Evolutionary conservation across 2,888 invertebrate species (phyloP).

Genomic region (Drosophila affinis): DNA sequence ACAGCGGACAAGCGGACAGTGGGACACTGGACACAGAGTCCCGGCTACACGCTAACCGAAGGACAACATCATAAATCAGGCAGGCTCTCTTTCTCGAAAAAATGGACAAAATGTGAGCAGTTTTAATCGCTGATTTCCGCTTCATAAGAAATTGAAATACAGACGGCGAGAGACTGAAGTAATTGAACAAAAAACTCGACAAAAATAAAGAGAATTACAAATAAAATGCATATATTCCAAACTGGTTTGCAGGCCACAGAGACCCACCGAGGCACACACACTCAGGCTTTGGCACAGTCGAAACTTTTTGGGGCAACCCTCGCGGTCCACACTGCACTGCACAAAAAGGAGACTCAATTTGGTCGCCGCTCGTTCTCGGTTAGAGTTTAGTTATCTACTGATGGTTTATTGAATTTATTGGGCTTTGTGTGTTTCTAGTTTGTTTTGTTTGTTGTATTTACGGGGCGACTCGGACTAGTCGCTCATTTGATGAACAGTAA

Average conservation of each 20-base stretch:
- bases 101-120: conserved; percentile 37
- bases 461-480: conserved; percentile 58
- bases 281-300: not conserved
- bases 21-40: conserved; percentile 42
- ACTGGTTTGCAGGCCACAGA: conserved; percentile 24
- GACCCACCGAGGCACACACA: not conserved
- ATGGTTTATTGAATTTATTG: conserved; percentile 36
- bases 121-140: conserved; percentile 76
- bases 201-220: conserved; percentile 2
- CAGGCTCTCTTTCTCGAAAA: conserved; percentile 10
- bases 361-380: not conserved
- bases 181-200: conserved; percentile 6
- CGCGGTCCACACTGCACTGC: conserved; percentile 54
- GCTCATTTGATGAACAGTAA: conserved; percentile 61
- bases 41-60: conserved; percentile 64
- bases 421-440: conserved; percentile 51
- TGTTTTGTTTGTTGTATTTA: conserved; percentile 65
- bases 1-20: conserved; percentile 37
- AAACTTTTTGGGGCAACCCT: conserved; percentile 46
- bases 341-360: conserved; percentile 32
- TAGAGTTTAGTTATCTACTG: conserved; percentile 15
- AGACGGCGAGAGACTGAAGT: conserved; percentile 29
- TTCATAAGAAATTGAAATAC: conserved; percentile 63
- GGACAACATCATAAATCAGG: conserved; percentile 75
- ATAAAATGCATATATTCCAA: conserved; percentile 7